phyloP scores from a whole-genome alignment of 2,113 vertebrate genomes.

The Ailuropoda melanoleuca region DNA sequence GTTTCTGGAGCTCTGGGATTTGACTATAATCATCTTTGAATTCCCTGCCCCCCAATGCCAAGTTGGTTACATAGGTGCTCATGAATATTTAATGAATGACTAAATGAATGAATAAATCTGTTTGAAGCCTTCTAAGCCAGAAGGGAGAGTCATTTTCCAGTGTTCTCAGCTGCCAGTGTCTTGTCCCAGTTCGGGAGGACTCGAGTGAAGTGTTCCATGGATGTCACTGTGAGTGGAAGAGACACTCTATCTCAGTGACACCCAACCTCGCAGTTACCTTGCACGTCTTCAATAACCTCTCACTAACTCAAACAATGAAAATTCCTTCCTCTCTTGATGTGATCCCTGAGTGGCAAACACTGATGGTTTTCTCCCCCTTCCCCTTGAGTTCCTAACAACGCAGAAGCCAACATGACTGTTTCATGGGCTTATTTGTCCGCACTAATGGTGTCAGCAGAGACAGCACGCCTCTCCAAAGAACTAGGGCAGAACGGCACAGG shows the following conservation, averaged over 20 bases:
- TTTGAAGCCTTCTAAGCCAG: slow-evolving; percentile 32
- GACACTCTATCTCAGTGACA: slow-evolving; percentile 5
- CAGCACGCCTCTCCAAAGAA: neutral
- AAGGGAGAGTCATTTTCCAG: slow-evolving; percentile 6
- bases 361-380: neutral
- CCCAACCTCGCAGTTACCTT: slow-evolving; percentile 36
- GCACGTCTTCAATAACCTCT: slow-evolving; percentile 51
- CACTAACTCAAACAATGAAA: slow-evolving; percentile 50
- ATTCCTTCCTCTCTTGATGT: slow-evolving; percentile 51
- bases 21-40: slow-evolving; percentile 39
- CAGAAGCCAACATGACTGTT: slow-evolving; percentile 49
- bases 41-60: slow-evolving; percentile 38
- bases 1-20: slow-evolving; percentile 17
- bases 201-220: neutral
- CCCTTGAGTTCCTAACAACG: slow-evolving; percentile 58
- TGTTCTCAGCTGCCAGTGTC: neutral
- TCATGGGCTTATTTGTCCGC: slow-evolving; percentile 44
- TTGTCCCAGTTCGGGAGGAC: slow-evolving; percentile 8
- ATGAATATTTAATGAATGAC: slow-evolving; percentile 57
- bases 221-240: slow-evolving; percentile 43
- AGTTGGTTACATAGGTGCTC: slow-evolving; percentile 17
- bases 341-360: slow-evolving; percentile 45
- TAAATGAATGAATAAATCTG: slow-evolving; percentile 66
- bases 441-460: slow-evolving; percentile 50
- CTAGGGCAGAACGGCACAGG: neutral